These are phyloP conservation scores for Nebria ingens DNA, from an alignment of 1,140 invertebrate species.

Conservation along the genomic window DNA sequence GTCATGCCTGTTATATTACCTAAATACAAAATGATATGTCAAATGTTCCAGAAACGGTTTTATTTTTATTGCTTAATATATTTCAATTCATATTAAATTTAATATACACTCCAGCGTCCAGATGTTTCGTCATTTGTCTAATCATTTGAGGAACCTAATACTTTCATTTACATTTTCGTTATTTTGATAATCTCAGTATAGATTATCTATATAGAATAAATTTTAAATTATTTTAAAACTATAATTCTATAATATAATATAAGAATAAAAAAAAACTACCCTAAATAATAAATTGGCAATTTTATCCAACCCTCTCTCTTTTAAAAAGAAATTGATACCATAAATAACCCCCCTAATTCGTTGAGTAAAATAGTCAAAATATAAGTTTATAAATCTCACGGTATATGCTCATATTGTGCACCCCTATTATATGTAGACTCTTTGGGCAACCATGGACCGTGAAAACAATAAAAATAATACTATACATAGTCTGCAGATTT, in stretches of 20 bases:
- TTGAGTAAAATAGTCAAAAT: constrained; percentile 3
- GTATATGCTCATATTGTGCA: background rate
- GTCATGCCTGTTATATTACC: background rate
- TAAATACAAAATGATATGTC: constrained; percentile 2
- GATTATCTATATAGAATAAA: background rate
- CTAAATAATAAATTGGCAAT: background rate
- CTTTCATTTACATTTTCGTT: background rate
- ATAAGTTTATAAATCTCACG: constrained; percentile 12
- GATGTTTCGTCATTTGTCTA: no score
- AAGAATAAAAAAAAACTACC: background rate
- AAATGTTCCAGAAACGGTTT: background rate
- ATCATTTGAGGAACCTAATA: no score
- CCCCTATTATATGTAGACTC: background rate
- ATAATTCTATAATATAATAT: background rate
- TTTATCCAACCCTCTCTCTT: background rate
- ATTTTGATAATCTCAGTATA: background rate
- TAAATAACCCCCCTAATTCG: constrained; percentile 1
- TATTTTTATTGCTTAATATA: background rate
- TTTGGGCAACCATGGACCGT: constrained; percentile 6
- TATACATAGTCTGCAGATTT: no score
- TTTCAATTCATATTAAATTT: background rate
- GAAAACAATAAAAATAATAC: constrained; percentile 5
- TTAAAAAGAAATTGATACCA: constrained; percentile 1
- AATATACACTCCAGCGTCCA: no score
- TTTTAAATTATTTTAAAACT: background rate